phyloP scores from a whole-genome alignment of 2,113 vertebrate species.

The Neolamprologus fasciatus region DNA sequence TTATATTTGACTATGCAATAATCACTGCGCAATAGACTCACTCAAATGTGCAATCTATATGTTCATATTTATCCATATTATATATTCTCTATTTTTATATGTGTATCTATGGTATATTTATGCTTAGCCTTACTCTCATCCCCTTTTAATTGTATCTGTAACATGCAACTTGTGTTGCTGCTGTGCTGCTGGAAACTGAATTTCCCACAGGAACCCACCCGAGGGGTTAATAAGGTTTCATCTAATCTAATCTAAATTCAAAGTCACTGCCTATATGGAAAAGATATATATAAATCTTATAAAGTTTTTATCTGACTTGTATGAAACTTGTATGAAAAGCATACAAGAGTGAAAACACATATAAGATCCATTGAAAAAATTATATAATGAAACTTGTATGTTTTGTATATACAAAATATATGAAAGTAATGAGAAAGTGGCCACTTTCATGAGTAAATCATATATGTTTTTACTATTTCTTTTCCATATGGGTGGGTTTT shows the following conservation, averaged over 20 bases:
- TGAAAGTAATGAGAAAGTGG: no score
- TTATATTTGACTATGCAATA: neutral
- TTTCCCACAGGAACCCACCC: accelerated
- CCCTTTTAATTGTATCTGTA: neutral
- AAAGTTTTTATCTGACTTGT: accelerated
- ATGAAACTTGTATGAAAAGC: accelerated
- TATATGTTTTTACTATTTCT: no score
- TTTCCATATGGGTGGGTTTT: neutral
- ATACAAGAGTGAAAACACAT: no score
- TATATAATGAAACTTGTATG: no score
- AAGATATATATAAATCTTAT: no score
- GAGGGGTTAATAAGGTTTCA: neutral
- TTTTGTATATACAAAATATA: no score
- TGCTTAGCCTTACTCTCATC: neutral
- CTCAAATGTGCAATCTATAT: neutral
- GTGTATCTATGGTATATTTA: neutral
- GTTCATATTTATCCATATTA: neutral
- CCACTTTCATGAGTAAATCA: no score
- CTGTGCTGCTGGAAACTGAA: neutral
- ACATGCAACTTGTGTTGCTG: neutral
- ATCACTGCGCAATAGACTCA: neutral
- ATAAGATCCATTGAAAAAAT: no score
- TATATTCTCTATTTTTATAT: neutral
- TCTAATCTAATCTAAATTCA: neutral
- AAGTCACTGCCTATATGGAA: neutral